phyloP scores from a whole-genome alignment of 2,888 invertebrate species.

The Heteromurus nitidus region DNA sequence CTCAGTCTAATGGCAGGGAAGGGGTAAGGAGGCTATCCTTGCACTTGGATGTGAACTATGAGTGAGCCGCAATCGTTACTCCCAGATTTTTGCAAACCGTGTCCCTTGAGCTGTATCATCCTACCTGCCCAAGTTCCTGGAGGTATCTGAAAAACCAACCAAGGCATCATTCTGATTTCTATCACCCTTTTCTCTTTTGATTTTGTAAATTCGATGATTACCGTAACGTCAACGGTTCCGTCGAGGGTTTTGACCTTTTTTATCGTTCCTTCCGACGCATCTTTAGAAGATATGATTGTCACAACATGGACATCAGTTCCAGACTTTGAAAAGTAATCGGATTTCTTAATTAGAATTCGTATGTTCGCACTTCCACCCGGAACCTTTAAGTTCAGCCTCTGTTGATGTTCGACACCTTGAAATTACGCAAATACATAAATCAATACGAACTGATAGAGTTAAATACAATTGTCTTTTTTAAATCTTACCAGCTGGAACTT shows the following conservation, averaged over 20 bases:
- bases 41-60: constrained; percentile 14
- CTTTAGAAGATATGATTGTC: constrained; percentile 89
- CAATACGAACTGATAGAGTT: background rate
- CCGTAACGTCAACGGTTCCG: constrained; percentile 87
- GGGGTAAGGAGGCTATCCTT: background rate
- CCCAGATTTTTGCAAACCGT: constrained; percentile 23
- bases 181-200: too few relatives aligned
- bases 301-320: constrained; percentile 97
- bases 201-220: background rate
- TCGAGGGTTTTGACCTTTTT: constrained; percentile 94
- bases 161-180: too few relatives aligned
- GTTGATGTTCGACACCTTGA: constrained; percentile 37
- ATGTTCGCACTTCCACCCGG: constrained; percentile 45
- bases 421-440: background rate
- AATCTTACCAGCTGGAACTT: constrained; percentile 86
- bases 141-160: constrained; percentile 30
- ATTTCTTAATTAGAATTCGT: constrained; percentile 83
- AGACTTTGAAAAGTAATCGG: constrained; percentile 91
- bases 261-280: constrained; percentile 95
- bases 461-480: background rate
- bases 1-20: too few relatives aligned
- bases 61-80: constrained; percentile 27
- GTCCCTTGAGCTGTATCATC: constrained; percentile 50
- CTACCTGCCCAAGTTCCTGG: constrained; percentile 52
- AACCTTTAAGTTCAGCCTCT: constrained; percentile 31